Conservation (phyloP, 2,113 vertebrate genomes). For the Mobula birostris region DNA sequence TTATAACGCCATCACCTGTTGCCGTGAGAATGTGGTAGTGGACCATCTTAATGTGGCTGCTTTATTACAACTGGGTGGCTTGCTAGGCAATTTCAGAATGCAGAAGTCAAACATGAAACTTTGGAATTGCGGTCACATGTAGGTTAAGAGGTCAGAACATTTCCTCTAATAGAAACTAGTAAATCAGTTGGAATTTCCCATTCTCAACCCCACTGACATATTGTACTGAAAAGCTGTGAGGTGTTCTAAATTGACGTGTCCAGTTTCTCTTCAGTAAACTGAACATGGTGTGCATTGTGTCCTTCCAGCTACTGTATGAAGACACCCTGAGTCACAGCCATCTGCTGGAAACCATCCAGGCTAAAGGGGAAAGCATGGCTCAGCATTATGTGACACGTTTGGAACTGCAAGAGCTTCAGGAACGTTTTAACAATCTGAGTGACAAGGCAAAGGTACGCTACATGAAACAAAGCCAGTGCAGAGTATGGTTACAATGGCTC, state of each 20-base stretch:
- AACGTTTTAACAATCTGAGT: slow-evolving; percentile 67
- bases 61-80: not conserved
- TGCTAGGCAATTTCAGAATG: not conserved
- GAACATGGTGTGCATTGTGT: not conserved
- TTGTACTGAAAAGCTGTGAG: not conserved
- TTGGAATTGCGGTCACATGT: not conserved
- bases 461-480: not conserved
- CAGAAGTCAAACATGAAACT: not conserved
- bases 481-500: not conserved
- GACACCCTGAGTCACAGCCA: slow-evolving; percentile 83
- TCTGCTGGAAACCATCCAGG: slow-evolving; percentile 80
- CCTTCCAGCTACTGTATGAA: slow-evolving; percentile 78
- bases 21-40: too few relatives aligned
- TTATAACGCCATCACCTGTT: too few relatives aligned
- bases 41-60: too few relatives aligned
- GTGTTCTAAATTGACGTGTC: not conserved
- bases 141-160: not conserved
- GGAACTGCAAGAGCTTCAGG: slow-evolving; percentile 83
- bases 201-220: not conserved
- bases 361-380: slow-evolving; percentile 78
- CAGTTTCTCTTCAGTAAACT: not conserved
- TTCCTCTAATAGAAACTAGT: not conserved
- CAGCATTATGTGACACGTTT: slow-evolving; percentile 79
- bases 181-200: not conserved
- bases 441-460: slow-evolving; percentile 73